Conservation (phyloP, 2,888 invertebrate genomes). For the Acronicta alni region DNA sequence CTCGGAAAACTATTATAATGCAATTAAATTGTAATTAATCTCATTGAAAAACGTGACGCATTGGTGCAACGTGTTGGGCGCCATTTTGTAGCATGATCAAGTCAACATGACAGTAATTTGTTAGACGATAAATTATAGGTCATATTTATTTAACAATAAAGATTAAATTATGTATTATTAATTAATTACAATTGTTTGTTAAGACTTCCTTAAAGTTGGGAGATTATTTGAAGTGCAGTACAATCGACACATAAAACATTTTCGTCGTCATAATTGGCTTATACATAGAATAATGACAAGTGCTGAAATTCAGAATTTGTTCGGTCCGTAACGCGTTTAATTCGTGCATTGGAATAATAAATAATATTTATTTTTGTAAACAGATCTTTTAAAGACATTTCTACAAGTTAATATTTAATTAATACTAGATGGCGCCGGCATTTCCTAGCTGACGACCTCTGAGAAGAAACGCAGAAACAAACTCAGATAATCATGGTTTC, state of each 20-base stretch:
- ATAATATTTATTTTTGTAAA: too few species aligned
- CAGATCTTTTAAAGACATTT: too few species aligned
- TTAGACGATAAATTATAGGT: conserved; percentile 28
- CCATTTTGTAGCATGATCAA: conserved; percentile 33
- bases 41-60: conserved; percentile 51
- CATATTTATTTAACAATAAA: conserved; percentile 16
- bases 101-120: conserved; percentile 22
- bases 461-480: too few species aligned
- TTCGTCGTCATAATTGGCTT: background rate
- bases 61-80: conserved; percentile 28
- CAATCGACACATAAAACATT: conserved; percentile 14
- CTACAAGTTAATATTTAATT: too few species aligned
- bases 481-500: too few species aligned
- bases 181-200: conserved; percentile 4
- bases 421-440: too few species aligned
- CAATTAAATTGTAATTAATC: conserved; percentile 74
- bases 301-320: too few species aligned
- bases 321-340: too few species aligned
- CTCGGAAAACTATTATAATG: conserved; percentile 68
- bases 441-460: too few species aligned
- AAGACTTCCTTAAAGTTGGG: conserved; percentile 8
- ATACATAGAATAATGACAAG: too few species aligned
- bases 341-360: too few species aligned
- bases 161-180: conserved; percentile 13
- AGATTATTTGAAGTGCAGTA: conserved; percentile 26